A percentile compares a stretch with the other conserved stretches of the same genome.
These are phyloP conservation scores for Cinclus cinclus DNA, from an alignment of 2,113 vertebrate genomes.

Conservation along the genomic window DNA sequence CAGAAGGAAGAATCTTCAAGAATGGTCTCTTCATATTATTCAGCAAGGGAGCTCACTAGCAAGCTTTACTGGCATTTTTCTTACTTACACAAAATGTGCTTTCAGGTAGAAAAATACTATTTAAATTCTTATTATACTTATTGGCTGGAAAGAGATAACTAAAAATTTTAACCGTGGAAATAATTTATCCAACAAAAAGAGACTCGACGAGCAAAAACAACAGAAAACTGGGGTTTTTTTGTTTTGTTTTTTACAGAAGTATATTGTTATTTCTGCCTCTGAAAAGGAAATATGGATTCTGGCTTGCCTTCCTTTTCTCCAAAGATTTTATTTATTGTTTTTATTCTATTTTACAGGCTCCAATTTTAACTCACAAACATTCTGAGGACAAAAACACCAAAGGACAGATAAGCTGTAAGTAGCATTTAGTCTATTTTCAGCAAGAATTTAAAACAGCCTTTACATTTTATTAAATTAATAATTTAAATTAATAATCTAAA, in stretches of 20 bases:
- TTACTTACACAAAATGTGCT: background rate
- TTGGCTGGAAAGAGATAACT: background rate
- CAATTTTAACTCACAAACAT: background rate
- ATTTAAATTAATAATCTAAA: too few relatives aligned
- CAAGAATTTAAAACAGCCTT: conserved; percentile 11
- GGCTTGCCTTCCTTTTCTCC: background rate
- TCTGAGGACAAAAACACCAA: background rate
- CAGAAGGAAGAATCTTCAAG: background rate
- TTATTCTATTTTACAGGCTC: background rate
- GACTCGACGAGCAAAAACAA: background rate
- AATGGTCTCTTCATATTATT: background rate
- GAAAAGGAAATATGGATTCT: background rate
- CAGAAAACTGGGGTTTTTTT: background rate
- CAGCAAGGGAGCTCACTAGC: background rate
- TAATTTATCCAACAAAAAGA: background rate
- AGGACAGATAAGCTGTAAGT: background rate
- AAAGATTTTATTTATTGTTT: background rate
- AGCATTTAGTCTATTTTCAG: background rate
- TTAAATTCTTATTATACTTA: background rate
- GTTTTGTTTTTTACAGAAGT: background rate
- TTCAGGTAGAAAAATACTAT: background rate
- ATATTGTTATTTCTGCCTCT: background rate
- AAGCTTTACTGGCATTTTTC: background rate
- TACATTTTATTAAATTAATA: background rate
- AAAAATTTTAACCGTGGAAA: background rate